Conservation (phyloP, 2,888 invertebrate species). For the Chrysolina haemoptera region DNA sequence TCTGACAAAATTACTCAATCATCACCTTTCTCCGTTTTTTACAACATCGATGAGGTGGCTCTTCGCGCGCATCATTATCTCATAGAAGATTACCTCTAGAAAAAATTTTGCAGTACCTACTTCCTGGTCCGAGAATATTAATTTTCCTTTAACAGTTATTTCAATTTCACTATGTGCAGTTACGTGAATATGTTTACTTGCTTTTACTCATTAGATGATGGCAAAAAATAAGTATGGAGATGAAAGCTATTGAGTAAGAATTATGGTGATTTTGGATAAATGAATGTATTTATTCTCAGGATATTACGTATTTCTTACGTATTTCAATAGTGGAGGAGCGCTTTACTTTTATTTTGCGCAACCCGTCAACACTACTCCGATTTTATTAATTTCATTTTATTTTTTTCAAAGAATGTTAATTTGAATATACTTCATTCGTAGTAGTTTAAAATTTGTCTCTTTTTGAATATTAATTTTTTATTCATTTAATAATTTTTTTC, state of each 20-base stretch:
- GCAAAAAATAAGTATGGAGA: not conserved
- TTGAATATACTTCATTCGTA: too few species aligned
- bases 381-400: too few species aligned
- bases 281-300: not conserved
- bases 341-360: too few species aligned
- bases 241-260: constrained; percentile 9
- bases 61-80: constrained; percentile 21
- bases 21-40: constrained; percentile 12
- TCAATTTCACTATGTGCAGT: constrained; percentile 20
- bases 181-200: constrained; percentile 15
- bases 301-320: not conserved
- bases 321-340: too few species aligned
- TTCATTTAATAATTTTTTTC: too few species aligned
- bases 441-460: too few species aligned
- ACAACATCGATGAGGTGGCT: constrained; percentile 17
- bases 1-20: constrained; percentile 12
- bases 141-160: constrained; percentile 27
- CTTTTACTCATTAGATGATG: not conserved
- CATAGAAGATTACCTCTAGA: constrained; percentile 30
- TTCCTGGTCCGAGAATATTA: constrained; percentile 28
- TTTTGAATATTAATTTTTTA: too few species aligned
- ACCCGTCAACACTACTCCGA: too few species aligned
- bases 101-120: constrained; percentile 27
- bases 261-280: not conserved
- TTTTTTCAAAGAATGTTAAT: too few species aligned